Evolutionary conservation across 2,113 vertebrate species (phyloP), one percentile per base, ranked within the genome.

Genomic region (Hassar affinis): DNA sequence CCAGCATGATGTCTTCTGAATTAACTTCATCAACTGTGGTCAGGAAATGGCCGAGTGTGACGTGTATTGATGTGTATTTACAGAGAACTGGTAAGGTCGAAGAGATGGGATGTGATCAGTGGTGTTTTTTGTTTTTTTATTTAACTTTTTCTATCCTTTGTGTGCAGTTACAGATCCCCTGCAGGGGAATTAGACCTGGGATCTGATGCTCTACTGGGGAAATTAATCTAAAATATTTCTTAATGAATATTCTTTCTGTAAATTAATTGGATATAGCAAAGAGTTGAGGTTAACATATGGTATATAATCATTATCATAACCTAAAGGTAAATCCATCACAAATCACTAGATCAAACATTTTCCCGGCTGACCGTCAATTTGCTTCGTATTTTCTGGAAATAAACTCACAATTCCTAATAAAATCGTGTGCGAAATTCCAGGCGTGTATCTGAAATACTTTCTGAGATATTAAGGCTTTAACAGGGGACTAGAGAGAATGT

Each of bases 121-220:
- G 52, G 2, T 27, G 15, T 18, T 74, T 33, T 76, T 33, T 35
- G 30, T 15, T 47, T 5, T 25, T 74, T 51, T 30, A 30, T 30
- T 33, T 75, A 20, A 0, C 5, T 6, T 20, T 76, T 76, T 85
- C 25, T 86, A 49, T 30, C 20, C 20, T 80, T 5, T 68, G 27
- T 54, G 49, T 85, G 49, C 69, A 75, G 54, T 81, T 85, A 74
- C 80, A 64, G 85, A 81, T 69, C 83, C 47, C 79, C 38, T 20
- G 14, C 72, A 80, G 69, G n/a, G 47, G 18, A 61, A 15, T 64
- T 22, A 14, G 52, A 66, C 45, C 72, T 74, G 22, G 57, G 20
- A 27, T 38, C 33, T 76, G 12, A 10, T 61, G 18, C 71, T 52
- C 45, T 30, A 85, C 38, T 74, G 49, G 71, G n/a, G 56, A 42